Evolutionary conservation across 2,113 vertebrate species (phyloP).

Genomic region (Atractosteus spatula): DNA sequence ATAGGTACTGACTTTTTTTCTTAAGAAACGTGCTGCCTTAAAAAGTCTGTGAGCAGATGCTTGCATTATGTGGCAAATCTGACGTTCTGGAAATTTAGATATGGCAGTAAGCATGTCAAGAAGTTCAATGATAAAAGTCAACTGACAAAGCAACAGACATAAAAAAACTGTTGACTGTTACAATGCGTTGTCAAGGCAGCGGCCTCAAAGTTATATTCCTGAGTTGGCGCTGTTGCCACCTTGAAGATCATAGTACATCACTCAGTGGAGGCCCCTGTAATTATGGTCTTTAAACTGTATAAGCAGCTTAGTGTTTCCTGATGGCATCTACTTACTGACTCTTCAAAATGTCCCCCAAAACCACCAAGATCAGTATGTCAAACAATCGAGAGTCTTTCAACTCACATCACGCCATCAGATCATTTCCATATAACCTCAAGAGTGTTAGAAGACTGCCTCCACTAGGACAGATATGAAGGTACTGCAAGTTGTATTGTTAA

Average conservation of each 20-base stretch:
- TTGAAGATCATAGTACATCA: conserved; percentile 46
- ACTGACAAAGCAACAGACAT: too few relatives aligned
- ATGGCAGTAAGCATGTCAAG: conserved; percentile 15
- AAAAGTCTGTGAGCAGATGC: too few relatives aligned
- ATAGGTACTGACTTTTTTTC: neutral
- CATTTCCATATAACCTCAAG: too few relatives aligned
- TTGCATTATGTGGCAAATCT: too few relatives aligned
- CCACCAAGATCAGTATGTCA: neutral
- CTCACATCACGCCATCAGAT: too few relatives aligned
- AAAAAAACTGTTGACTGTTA: too few relatives aligned
- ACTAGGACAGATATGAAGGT: too few relatives aligned
- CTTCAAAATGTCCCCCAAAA: conserved; percentile 57
- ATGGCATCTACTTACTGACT: conserved; percentile 40
- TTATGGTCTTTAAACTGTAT: conserved; percentile 63
- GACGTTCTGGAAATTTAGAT: conserved; percentile 14
- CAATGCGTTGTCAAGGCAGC: conserved; percentile 32
- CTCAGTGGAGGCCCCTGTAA: conserved; percentile 62
- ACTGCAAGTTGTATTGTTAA: too few relatives aligned
- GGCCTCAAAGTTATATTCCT: conserved; percentile 59
- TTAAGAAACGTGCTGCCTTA: neutral
- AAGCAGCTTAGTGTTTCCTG: conserved; percentile 70
- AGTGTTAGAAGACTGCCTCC: too few relatives aligned
- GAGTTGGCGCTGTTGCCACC: neutral
- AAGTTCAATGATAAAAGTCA: too few relatives aligned
- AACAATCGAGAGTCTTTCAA: neutral